Conservation (phyloP, 2,888 invertebrate species). For the Gryllus longicercus region DNA sequence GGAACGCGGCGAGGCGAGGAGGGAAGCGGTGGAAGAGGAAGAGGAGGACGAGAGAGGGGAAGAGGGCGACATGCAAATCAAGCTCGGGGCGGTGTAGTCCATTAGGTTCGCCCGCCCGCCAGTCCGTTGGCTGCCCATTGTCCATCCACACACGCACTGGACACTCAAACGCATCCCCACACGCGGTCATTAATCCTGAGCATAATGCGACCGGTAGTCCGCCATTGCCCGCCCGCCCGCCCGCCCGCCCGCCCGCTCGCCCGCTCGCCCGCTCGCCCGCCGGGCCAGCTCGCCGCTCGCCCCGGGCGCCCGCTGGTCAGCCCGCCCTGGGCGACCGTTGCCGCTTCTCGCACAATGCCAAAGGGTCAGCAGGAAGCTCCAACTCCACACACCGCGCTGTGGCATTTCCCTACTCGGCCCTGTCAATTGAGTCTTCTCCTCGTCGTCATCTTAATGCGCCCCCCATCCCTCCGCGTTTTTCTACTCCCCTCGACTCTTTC, state of each 20-base stretch:
- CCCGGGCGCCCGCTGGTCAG: too few relatives aligned
- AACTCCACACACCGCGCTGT: not conserved
- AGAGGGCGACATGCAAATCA: not conserved
- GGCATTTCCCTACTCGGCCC: not conserved
- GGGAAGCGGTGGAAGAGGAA: not conserved
- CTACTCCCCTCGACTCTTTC: not conserved
- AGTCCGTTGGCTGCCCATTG: conserved; percentile 8
- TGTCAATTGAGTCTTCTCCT: conserved; percentile 1
- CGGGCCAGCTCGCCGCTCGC: too few relatives aligned
- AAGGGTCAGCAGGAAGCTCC: conserved; percentile 17
- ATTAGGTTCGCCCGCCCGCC: not conserved
- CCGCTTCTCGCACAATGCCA: not conserved
- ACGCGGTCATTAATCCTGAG: conserved; percentile 17
- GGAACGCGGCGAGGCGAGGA: not conserved
- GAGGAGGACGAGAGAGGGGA: too few relatives aligned
- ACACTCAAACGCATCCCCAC: conserved; percentile 2
- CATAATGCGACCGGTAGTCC: not conserved
- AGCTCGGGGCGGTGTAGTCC: not conserved
- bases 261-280: not conserved
- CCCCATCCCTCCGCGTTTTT: not conserved
- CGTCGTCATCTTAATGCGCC: not conserved
- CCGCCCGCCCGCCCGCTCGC: not conserved
- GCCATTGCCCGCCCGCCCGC: not conserved
- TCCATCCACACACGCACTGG: not conserved
- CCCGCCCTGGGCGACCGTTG: not conserved